Percentiles rank a stretch among this genome's conserved stretches.
These are phyloP conservation scores for Palythoa grandiflora DNA, from an alignment of 92 coral and sea anemone species.

Conservation along the genomic window DNA sequence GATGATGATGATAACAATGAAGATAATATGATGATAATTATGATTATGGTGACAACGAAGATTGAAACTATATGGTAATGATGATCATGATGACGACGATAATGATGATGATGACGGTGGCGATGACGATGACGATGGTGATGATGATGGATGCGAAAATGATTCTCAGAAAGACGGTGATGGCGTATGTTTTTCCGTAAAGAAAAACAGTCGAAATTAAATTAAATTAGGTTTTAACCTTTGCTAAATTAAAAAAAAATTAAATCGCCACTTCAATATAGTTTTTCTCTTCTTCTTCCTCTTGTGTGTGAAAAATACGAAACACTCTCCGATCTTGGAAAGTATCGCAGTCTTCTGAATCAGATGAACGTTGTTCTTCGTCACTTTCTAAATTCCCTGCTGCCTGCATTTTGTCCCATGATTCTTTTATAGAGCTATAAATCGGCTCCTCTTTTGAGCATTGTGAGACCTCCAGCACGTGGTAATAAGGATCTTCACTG, in stretches of 20 bases:
- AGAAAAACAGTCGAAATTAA: neutral
- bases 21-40: neutral
- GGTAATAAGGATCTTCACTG: slow-evolving; percentile 9
- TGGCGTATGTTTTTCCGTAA: neutral
- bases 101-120: neutral
- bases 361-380: neutral
- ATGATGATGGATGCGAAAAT: neutral
- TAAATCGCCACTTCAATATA: slow-evolving; percentile 31
- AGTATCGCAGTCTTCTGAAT: neutral
- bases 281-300: slow-evolving; percentile 16
- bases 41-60: no score
- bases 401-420: neutral
- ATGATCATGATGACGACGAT: neutral
- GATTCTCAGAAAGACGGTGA: neutral
- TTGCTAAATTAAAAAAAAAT: no score
- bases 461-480: neutral
- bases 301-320: neutral
- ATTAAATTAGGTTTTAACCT: neutral
- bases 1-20: neutral
- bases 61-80: neutral
- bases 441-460: neutral
- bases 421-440: slow-evolving; percentile 7
- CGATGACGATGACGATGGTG: neutral
- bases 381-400: neutral
- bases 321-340: neutral